Evolutionary conservation across 2,888 invertebrate genomes (phyloP).

Genomic region (Hesperia comma): DNA sequence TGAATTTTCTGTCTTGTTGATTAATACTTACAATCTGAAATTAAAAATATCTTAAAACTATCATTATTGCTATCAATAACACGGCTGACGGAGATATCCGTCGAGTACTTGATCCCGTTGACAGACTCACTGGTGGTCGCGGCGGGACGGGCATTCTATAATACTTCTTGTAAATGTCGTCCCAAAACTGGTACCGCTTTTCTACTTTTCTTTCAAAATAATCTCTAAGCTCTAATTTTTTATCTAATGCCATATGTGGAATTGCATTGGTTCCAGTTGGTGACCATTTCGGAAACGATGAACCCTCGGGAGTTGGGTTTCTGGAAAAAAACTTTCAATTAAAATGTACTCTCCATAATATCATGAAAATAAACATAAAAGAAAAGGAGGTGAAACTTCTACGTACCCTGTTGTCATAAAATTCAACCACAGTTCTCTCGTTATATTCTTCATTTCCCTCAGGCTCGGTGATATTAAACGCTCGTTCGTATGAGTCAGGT

Average conservation of each 20-base stretch:
- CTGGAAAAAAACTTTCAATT: conserved; percentile 39
- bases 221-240: conserved; percentile 44
- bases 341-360: background rate
- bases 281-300: conserved; percentile 48
- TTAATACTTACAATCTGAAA: too few relatives aligned
- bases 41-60: too few relatives aligned
- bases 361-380: too few relatives aligned
- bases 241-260: conserved; percentile 50
- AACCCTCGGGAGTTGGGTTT: conserved; percentile 48
- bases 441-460: conserved; percentile 25
- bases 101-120: background rate
- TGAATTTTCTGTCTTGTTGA: too few relatives aligned
- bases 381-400: background rate
- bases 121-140: background rate
- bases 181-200: conserved; percentile 42
- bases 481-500: conserved; percentile 24
- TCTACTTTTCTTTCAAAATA: conserved; percentile 33
- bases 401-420: conserved; percentile 43
- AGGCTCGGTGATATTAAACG: conserved; percentile 18
- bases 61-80: background rate
- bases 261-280: conserved; percentile 42
- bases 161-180: conserved; percentile 41
- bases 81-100: background rate
- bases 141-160: conserved; percentile 40
- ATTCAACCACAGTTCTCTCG: conserved; percentile 35